Evolutionary conservation across 2,113 vertebrate species (phyloP).

Genomic region (Brachionichthys hirsutus): DNA sequence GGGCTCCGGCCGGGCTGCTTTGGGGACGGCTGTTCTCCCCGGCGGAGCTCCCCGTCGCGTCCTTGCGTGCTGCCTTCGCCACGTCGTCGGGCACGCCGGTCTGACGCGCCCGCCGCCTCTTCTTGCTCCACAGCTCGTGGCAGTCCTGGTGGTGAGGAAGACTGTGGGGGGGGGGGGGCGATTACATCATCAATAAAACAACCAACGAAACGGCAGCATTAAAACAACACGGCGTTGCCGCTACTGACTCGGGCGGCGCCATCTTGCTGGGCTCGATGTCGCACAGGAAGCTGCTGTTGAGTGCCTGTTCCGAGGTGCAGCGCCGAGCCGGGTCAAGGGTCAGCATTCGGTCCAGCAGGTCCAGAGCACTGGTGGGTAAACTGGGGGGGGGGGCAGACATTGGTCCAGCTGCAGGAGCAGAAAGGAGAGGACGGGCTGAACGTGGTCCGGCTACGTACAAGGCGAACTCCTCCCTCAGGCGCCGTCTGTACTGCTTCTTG

Average conservation of each 20-base stretch:
- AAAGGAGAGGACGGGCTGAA: neutral
- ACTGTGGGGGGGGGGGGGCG: slow-evolving; percentile 67
- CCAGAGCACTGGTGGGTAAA: slow-evolving; percentile 87
- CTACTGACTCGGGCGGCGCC: slow-evolving; percentile 94
- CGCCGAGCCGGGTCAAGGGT: slow-evolving; percentile 93
- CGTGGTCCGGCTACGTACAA: slow-evolving; percentile 76
- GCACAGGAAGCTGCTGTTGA: slow-evolving; percentile 90
- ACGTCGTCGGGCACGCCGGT: slow-evolving; percentile 88
- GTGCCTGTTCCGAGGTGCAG: slow-evolving; percentile 92
- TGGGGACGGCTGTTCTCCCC: slow-evolving; percentile 83
- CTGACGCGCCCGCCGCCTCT: slow-evolving; percentile 89
- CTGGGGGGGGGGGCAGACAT: slow-evolving; percentile 65
- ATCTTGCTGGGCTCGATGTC: slow-evolving; percentile 94
- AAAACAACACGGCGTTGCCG: neutral
- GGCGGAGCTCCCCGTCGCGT: slow-evolving; percentile 80
- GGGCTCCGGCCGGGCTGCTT: slow-evolving; percentile 82
- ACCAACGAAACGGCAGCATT: neutral
- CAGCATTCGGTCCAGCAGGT: slow-evolving; percentile 96
- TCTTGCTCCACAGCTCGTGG: slow-evolving; percentile 98
- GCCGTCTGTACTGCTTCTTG: slow-evolving; percentile 96
- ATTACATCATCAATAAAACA: neutral
- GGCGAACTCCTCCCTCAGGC: slow-evolving; percentile 94
- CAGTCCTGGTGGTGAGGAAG: slow-evolving; percentile 98
- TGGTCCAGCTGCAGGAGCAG: neutral
- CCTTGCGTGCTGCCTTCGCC: slow-evolving; percentile 90